A percentile compares a stretch with the other conserved stretches of the same genome.
phyloP scores from a whole-genome alignment of 2,888 invertebrate genomes.

The Melanostoma scalare region DNA sequence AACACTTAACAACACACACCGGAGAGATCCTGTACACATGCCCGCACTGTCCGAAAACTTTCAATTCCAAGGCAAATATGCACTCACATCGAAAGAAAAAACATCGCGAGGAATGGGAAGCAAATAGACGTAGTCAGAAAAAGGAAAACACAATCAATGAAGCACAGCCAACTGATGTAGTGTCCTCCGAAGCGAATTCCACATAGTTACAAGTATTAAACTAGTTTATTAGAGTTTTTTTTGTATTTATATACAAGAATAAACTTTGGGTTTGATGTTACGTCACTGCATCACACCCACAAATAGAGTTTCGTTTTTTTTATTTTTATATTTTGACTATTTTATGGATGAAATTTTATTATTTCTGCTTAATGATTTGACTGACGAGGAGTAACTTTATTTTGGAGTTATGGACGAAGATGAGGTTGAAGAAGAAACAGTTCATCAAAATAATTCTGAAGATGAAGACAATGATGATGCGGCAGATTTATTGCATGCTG shows the following conservation, averaged over 20 bases:
- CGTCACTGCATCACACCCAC: too few relatives aligned
- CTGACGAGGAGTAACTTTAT: background rate
- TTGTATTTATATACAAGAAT: too few relatives aligned
- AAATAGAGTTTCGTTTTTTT: too few relatives aligned
- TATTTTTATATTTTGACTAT: too few relatives aligned
- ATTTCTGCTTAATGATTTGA: too few relatives aligned
- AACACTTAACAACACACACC: constrained; percentile 77
- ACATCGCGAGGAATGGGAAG: constrained; percentile 76
- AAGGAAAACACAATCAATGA: constrained; percentile 17
- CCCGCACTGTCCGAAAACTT: constrained; percentile 77
- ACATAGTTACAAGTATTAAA: too few relatives aligned
- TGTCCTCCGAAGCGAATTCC: background rate
- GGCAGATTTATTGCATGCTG: background rate
- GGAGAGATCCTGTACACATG: constrained; percentile 76
- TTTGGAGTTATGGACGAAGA: background rate
- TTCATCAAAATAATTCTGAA: constrained; percentile 2
- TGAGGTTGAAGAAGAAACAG: background rate
- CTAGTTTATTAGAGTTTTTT: too few relatives aligned
- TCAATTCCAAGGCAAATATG: constrained; percentile 77
- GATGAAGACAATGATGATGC: background rate
- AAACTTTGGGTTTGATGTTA: too few relatives aligned
- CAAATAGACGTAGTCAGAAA: constrained; percentile 68
- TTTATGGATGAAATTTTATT: too few relatives aligned
- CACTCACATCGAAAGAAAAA: constrained; percentile 77
- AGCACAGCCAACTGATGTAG: background rate